A percentile compares a stretch with the other conserved stretches of the same genome.
phyloP scores from a whole-genome alignment of 2,113 vertebrate genomes.

The Guaruba guarouba region DNA sequence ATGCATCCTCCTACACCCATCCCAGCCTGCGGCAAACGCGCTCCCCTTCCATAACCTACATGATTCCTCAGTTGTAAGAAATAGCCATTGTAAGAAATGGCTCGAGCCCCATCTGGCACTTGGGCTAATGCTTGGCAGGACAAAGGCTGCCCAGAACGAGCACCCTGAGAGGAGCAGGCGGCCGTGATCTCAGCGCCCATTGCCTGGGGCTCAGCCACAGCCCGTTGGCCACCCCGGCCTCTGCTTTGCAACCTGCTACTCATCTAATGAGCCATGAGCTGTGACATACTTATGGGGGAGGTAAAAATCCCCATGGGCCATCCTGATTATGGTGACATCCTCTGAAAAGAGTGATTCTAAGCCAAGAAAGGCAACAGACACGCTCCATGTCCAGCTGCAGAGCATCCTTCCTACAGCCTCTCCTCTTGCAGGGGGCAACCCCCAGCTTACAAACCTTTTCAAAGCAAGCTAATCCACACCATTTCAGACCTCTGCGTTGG shows the following conservation, averaged over 20 bases:
- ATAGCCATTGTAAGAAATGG: fast-evolving
- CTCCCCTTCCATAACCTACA: background rate
- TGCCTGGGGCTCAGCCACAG: background rate
- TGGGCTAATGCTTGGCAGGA: background rate
- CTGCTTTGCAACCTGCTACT: background rate
- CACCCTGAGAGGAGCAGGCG: background rate
- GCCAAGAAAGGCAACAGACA: background rate
- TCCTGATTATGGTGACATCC: background rate
- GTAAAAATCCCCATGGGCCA: background rate
- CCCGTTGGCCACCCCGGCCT: fast-evolving
- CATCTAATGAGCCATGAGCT: background rate
- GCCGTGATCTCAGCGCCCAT: background rate
- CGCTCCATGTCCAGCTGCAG: fast-evolving
- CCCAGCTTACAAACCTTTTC: background rate
- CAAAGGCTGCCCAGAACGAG: background rate
- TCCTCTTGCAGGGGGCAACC: background rate
- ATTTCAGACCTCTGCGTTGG: fast-evolving
- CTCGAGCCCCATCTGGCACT: background rate
- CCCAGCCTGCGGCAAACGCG: background rate
- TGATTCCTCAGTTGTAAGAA: background rate
- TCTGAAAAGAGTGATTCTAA: background rate
- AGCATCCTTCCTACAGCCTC: background rate
- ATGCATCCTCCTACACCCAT: background rate
- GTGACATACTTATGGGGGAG: background rate
- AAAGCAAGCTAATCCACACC: background rate